Evolutionary conservation across 2,113 vertebrate genomes (phyloP), one percentile per base, ranked within the genome.

Genomic region (Odocoileus hemionus): DNA sequence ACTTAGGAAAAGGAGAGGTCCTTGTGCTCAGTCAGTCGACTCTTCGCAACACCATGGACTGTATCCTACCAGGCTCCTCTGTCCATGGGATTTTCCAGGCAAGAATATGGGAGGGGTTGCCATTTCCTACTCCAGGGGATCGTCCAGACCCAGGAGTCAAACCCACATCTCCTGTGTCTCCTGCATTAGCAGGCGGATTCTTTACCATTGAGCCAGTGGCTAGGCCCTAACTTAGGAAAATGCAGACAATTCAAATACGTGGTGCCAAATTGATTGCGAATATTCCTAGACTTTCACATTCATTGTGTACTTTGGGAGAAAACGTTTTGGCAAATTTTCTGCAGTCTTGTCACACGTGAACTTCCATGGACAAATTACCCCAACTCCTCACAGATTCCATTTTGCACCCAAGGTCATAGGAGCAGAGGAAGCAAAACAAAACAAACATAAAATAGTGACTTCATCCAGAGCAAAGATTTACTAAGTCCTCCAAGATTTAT

Each of bases 121-220:
- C 67, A 39, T 74, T 74, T 39, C n/a, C n/a, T 39, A 39, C n/a
- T 74, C 19, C n/a, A 74, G 19, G n/a, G n/a, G 21, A 39, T 74
- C 2, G 0, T 39, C 10, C 67, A 0, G 0, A 39, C n/a, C n/a
- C 36, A 39, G 19, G 19, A 11, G 23, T 23, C 21, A 5, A 74
- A 39, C 67, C 67, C 1, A 5, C 10, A 23, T 39, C 36, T 74
- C 10, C 67, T 25, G 19, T 39, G 19, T 39, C n/a, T 74, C 67
- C 36, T 39, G 5, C 12, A 74, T 74, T 23, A 74, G 36, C n/a
- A 39, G 21, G 36, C 0, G 3, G 64, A 67, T 67, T 67, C 19
- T 74, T 74, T 25, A 36, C n/a, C 67, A 74, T 5, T 39, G 67
- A 70, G n/a, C 19, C 67, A 6, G n/a, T 12, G n/a, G 67, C 10